Evolutionary conservation across 2,888 invertebrate genomes (phyloP).

Genomic region (Mythimna pallens): DNA sequence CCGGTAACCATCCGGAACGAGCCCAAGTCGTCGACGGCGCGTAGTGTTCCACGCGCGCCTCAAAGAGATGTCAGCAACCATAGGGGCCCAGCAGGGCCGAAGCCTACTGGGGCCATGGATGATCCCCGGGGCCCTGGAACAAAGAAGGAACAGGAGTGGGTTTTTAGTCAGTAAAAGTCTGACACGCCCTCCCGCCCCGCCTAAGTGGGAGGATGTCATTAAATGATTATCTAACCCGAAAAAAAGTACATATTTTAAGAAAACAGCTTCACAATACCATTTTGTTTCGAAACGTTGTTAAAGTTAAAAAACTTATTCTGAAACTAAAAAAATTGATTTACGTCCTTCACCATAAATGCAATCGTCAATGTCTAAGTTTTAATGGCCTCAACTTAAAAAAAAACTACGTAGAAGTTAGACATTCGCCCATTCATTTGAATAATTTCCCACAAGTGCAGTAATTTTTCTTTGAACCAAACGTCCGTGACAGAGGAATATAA

Average conservation of each 20-base stretch:
- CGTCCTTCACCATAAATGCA: not conserved
- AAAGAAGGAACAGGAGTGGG: too few species aligned
- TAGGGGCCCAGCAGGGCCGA: too few species aligned
- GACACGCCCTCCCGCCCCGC: too few species aligned
- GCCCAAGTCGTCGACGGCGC: too few species aligned
- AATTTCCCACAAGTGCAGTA: conserved; percentile 52
- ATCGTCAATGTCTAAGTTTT: conserved; percentile 18
- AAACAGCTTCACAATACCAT: not conserved
- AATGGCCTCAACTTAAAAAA: conserved; percentile 20
- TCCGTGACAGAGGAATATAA: conserved; percentile 31
- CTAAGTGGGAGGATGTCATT: too few species aligned
- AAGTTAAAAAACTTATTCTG: not conserved
- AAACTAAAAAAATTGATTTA: not conserved
- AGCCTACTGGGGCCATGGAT: too few species aligned
- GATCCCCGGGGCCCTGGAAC: too few species aligned
- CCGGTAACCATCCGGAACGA: too few species aligned
- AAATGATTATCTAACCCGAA: too few species aligned
- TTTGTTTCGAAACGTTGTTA: not conserved
- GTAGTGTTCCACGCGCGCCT: too few species aligned
- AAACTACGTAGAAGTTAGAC: conserved; percentile 39
- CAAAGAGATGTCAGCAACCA: too few species aligned
- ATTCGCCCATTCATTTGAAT: conserved; percentile 55
- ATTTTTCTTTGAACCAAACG: conserved; percentile 43
- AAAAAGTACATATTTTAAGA: not conserved
- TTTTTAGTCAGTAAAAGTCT: too few species aligned